Conservation (phyloP, 2,797 vertebrate species). For the Chaunax sp. region DNA sequence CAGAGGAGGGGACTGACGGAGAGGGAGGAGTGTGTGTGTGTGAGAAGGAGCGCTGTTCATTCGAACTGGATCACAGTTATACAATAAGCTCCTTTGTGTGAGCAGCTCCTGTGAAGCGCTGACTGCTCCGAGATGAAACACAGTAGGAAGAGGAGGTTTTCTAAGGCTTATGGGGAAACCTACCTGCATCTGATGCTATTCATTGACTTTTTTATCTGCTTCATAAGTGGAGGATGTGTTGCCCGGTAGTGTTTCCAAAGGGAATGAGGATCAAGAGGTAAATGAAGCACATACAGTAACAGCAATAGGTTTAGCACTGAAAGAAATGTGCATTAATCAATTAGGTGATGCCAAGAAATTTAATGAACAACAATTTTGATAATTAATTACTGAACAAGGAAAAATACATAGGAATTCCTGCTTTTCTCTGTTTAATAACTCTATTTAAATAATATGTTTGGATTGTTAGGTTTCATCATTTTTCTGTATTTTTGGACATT, state of each 20-base stretch:
- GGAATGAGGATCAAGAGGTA: background rate
- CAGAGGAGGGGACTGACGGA: slow-evolving; percentile 79
- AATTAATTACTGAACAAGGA: background rate
- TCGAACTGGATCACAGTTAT: slow-evolving; percentile 85
- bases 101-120: slow-evolving; percentile 75
- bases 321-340: background rate
- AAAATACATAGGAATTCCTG: background rate
- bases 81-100: slow-evolving; percentile 90
- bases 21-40: slow-evolving; percentile 80
- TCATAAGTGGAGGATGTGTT: slow-evolving; percentile 1
- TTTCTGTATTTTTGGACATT: no score
- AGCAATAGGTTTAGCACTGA: background rate
- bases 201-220: background rate
- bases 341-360: background rate
- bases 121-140: slow-evolving; percentile 39
- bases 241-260: background rate
- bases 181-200: slow-evolving; percentile 18
- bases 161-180: slow-evolving; percentile 15
- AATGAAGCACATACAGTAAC: background rate
- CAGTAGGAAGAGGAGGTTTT: slow-evolving; percentile 59
- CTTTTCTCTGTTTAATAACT: background rate
- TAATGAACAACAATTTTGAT: no score
- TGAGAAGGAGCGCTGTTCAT: slow-evolving; percentile 86
- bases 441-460: no score
- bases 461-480: no score